phyloP scores from a whole-genome alignment of 1,140 invertebrate species.

The Pararge aegeria region DNA sequence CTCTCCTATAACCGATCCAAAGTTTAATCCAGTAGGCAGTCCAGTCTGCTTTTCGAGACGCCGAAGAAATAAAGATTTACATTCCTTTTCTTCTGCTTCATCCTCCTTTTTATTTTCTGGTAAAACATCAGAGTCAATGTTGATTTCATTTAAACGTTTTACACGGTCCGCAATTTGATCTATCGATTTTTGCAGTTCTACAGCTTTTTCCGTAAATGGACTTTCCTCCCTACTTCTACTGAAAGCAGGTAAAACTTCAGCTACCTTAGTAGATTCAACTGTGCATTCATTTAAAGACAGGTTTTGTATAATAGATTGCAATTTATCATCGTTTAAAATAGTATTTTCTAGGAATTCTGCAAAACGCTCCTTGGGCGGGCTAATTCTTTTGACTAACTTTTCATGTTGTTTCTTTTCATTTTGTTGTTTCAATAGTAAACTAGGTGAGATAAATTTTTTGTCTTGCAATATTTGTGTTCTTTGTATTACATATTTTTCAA shows the following conservation, averaged over 20 bases:
- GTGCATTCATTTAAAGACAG: slow-evolving; percentile 55
- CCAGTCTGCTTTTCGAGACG: slow-evolving; percentile 59
- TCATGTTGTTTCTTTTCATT: slow-evolving; percentile 34
- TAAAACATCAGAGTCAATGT: slow-evolving; percentile 11
- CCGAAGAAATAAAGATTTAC: slow-evolving; percentile 54
- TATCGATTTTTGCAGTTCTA: slow-evolving; percentile 36
- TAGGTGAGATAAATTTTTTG: slow-evolving; percentile 41
- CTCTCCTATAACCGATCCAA: slow-evolving; percentile 73
- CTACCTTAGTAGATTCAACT: slow-evolving; percentile 9
- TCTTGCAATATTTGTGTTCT: slow-evolving; percentile 10
- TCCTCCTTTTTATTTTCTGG: slow-evolving; percentile 14
- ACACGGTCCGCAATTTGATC: slow-evolving; percentile 41
- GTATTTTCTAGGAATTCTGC: slow-evolving; percentile 70
- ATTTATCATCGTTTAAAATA: slow-evolving; percentile 69
- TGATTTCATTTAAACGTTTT: slow-evolving; percentile 32
- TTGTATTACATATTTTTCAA: neutral
- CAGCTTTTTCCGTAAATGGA: slow-evolving; percentile 35
- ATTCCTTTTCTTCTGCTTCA: slow-evolving; percentile 30
- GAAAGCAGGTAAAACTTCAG: slow-evolving; percentile 11
- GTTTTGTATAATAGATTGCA: slow-evolving; percentile 70
- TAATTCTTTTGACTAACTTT: slow-evolving; percentile 50
- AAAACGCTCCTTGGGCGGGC: slow-evolving; percentile 68
- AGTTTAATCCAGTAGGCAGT: slow-evolving; percentile 60
- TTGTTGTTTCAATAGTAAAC: slow-evolving; percentile 38
- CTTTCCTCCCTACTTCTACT: slow-evolving; percentile 13